Evolutionary conservation across 2,888 invertebrate species (phyloP).

Genomic region (Caenorhabditis panamensis): DNA sequence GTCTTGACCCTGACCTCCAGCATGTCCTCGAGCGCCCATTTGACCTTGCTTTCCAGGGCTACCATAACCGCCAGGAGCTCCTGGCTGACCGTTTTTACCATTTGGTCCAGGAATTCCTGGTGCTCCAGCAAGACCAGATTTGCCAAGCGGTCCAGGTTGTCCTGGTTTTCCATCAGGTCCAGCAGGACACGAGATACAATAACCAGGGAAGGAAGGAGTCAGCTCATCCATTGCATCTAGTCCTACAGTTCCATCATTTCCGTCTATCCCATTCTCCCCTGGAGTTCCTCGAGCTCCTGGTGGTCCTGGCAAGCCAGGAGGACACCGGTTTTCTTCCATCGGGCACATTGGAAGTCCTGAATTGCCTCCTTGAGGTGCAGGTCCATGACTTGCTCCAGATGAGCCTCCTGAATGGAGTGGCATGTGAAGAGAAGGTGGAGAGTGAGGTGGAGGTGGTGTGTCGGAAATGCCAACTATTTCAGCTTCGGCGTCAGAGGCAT

Average conservation of each 20-base stretch:
- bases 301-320: constrained; percentile 52
- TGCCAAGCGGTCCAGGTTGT: constrained; percentile 30
- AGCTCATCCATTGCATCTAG: constrained; percentile 58
- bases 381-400: neutral
- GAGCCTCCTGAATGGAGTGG: constrained; percentile 9
- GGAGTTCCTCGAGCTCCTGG: constrained; percentile 34
- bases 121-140: constrained; percentile 42
- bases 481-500: neutral
- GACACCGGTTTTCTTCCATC: constrained; percentile 50
- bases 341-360: constrained; percentile 50
- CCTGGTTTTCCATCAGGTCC: constrained; percentile 60
- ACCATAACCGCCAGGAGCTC: constrained; percentile 50
- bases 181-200: constrained; percentile 49
- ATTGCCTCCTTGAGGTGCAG: neutral
- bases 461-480: neutral
- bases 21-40: constrained; percentile 39
- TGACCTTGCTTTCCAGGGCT: constrained; percentile 54
- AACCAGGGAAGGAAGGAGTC: constrained; percentile 28
- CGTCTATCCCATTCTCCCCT: constrained; percentile 48
- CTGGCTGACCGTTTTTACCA: constrained; percentile 59
- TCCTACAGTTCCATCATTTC: constrained; percentile 47
- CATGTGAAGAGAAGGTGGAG: neutral
- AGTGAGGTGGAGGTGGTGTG: neutral
- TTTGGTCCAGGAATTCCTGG: constrained; percentile 53
- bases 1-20: constrained; percentile 46